phyloP scores from a whole-genome alignment of 2,797 vertebrate species.

The Peromyscus nudipes region DNA sequence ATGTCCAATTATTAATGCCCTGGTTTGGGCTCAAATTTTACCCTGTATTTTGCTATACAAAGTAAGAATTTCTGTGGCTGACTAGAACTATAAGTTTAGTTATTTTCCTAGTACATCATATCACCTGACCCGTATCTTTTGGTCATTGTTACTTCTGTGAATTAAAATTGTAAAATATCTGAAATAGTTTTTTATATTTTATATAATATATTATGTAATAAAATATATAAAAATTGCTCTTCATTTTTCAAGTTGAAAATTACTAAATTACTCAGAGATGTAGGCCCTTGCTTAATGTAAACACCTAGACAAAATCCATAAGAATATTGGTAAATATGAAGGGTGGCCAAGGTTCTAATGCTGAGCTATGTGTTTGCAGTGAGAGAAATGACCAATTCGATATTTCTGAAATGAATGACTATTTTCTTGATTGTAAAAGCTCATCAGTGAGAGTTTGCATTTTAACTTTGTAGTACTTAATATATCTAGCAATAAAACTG shows the following conservation, averaged over 20 bases:
- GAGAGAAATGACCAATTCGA: slow-evolving; percentile 61
- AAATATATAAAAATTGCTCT: neutral
- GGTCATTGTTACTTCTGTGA: neutral
- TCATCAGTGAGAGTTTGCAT: slow-evolving; percentile 57
- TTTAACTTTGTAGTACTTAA: slow-evolving; percentile 70
- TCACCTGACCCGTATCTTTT: neutral
- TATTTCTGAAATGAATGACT: slow-evolving; percentile 72
- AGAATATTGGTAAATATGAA: slow-evolving; percentile 27
- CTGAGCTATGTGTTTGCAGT: slow-evolving; percentile 55
- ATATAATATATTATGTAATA: neutral
- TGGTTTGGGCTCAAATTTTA: neutral
- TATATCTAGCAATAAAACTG: slow-evolving; percentile 66
- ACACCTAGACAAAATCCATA: neutral
- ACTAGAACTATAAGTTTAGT: neutral
- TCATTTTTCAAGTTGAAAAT: neutral
- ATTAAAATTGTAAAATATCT: neutral
- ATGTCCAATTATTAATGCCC: neutral
- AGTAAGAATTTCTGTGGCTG: neutral
- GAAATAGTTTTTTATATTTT: neutral
- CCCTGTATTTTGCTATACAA: neutral
- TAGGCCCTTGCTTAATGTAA: slow-evolving; percentile 33
- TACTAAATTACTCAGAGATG: neutral
- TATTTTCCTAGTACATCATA: neutral
- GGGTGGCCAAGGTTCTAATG: neutral
- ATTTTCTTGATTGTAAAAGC: slow-evolving; percentile 69